Percentiles rank a stretch among this genome's conserved stretches.
phyloP scores from a whole-genome alignment of 2,797 vertebrate genomes.

The Chiloscyllium punctatum region DNA sequence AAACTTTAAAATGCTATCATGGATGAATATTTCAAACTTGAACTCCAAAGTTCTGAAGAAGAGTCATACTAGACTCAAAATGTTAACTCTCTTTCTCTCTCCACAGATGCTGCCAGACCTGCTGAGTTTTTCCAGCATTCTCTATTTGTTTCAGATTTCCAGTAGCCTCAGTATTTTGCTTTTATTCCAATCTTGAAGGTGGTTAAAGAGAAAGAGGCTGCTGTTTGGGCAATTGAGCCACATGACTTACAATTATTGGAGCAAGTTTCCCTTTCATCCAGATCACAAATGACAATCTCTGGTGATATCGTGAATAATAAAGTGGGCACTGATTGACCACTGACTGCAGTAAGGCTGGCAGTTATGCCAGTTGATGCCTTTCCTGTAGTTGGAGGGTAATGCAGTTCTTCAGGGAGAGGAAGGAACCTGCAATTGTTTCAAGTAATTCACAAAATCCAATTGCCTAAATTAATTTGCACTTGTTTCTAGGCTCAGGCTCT shows the following conservation, averaged over 20 bases:
- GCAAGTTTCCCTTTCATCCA: neutral
- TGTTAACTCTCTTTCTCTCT: no score
- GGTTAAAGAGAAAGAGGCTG: neutral
- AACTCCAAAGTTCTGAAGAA: no score
- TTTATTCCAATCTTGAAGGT: neutral
- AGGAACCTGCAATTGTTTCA: neutral
- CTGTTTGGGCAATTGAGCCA: neutral
- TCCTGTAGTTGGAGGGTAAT: neutral
- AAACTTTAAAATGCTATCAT: neutral
- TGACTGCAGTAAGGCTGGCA: neutral
- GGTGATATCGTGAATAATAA: neutral
- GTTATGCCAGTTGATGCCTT: neutral
- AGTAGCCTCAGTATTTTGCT: no score
- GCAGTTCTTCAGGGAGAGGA: slow-evolving; percentile 14
- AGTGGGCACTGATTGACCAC: neutral
- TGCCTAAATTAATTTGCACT: neutral
- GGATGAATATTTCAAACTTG: neutral
- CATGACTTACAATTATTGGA: neutral
- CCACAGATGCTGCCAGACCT: no score
- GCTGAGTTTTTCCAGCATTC: no score
- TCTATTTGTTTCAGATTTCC: no score
- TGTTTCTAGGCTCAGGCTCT: slow-evolving; percentile 72
- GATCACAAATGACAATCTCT: neutral
- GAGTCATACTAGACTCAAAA: no score
- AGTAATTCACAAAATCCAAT: neutral